phyloP scores from a whole-genome alignment of 2,113 vertebrate species.

The Bettongia penicillata region DNA sequence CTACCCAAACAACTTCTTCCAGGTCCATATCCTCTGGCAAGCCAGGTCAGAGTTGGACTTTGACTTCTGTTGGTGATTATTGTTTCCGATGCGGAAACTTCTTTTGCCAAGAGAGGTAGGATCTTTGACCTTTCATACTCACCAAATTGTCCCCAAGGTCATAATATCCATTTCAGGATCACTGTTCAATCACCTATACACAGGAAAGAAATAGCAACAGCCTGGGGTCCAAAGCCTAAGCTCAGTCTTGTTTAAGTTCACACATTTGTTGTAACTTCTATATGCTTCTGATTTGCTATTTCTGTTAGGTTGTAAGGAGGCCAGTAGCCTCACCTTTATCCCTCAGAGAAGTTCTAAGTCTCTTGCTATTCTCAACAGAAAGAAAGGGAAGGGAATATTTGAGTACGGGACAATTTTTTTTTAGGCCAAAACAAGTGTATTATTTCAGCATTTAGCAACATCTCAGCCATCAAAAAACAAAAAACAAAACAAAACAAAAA shows the following conservation, averaged over 20 bases:
- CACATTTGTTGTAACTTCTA: not conserved
- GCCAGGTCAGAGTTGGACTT: not conserved
- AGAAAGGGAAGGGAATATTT: not conserved
- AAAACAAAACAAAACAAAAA: constrained; percentile 78
- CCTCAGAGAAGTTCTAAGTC: not conserved
- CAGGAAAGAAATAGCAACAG: not conserved
- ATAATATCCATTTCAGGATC: not conserved
- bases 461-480: constrained; percentile 88
- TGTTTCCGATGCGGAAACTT: not conserved
- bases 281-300: not conserved
- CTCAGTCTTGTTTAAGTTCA: not conserved
- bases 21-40: not conserved
- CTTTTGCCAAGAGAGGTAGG: not conserved
- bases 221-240: not conserved
- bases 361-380: not conserved
- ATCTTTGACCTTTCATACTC: not conserved
- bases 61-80: not conserved
- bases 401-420: not conserved
- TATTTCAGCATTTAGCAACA: constrained; percentile 83
- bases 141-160: not conserved
- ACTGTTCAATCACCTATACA: not conserved
- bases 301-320: not conserved
- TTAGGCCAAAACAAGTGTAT: constrained; percentile 87
- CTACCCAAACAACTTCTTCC: not conserved
- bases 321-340: not conserved